These are phyloP conservation scores for Myripristis murdjan DNA, from an alignment of 2,797 vertebrate species.

Conservation along the genomic window DNA sequence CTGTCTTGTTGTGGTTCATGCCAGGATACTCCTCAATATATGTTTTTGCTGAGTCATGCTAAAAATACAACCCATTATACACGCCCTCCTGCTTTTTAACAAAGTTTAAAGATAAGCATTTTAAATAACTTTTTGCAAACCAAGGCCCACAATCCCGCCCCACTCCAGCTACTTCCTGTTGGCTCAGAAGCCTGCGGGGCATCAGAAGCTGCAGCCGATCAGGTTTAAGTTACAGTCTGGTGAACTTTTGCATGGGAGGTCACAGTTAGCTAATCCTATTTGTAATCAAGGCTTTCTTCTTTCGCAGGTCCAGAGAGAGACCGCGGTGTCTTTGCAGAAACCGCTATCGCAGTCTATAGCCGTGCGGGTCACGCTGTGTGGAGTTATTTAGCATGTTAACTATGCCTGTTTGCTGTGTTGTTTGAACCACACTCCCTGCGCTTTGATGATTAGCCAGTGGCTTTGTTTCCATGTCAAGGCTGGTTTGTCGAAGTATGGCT, in stretches of 20 bases:
- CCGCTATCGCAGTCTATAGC: slow-evolving; percentile 48
- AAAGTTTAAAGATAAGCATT: slow-evolving; percentile 30
- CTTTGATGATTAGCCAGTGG: slow-evolving; percentile 87
- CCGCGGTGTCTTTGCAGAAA: slow-evolving; percentile 66
- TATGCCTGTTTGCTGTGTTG: slow-evolving; percentile 83
- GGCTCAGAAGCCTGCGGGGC: slow-evolving; percentile 28
- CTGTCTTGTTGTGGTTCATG: slow-evolving; percentile 21
- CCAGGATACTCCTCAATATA: slow-evolving; percentile 27
- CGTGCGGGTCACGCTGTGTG: slow-evolving; percentile 68
- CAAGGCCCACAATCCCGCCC: slow-evolving; percentile 20
- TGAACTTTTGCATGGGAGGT: slow-evolving; percentile 59
- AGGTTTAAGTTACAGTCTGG: slow-evolving; percentile 39
- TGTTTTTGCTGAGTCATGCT: slow-evolving; percentile 42
- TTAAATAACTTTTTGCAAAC: slow-evolving; percentile 30
- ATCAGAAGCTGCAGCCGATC: slow-evolving; percentile 27
- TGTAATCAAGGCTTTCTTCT: slow-evolving; percentile 70
- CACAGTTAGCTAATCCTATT: slow-evolving; percentile 65
- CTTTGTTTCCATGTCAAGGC: slow-evolving; percentile 82
- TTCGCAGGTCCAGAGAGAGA: slow-evolving; percentile 50
- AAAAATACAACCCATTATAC: slow-evolving; percentile 43
- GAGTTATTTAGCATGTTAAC: slow-evolving; percentile 82
- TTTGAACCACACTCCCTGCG: slow-evolving; percentile 79
- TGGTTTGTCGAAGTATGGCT: slow-evolving; percentile 56
- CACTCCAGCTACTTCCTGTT: slow-evolving; percentile 17
- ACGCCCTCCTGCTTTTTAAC: slow-evolving; percentile 20